Evolutionary conservation across 2,113 vertebrate species (phyloP).

Genomic region (Gasterosteus nipponicus): DNA sequence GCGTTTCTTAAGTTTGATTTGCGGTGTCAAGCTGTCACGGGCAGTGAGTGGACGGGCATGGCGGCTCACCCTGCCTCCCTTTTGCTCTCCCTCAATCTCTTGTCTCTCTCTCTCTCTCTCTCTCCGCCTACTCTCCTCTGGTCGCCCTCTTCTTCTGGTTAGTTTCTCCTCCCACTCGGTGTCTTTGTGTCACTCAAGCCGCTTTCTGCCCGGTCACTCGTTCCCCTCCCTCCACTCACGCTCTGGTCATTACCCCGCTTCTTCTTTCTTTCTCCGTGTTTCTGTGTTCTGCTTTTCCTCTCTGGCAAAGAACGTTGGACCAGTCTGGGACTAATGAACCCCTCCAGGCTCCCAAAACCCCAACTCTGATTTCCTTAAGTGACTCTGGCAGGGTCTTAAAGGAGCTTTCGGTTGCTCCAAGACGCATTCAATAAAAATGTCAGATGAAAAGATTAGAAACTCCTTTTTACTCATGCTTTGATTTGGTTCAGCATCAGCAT

Average conservation of each 20-base stretch:
- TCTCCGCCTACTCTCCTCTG: constrained; percentile 34
- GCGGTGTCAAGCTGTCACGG: constrained; percentile 69
- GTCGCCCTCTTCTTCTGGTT: constrained; percentile 31
- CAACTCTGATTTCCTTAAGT: constrained; percentile 79
- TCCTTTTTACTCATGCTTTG: constrained; percentile 63
- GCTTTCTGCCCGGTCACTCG: constrained; percentile 46
- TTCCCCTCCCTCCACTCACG: neutral
- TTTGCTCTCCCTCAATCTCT: constrained; percentile 53
- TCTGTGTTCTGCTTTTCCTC: constrained; percentile 64
- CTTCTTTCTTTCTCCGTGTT: constrained; percentile 36
- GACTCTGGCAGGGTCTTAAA: constrained; percentile 78
- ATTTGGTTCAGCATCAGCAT: constrained; percentile 53
- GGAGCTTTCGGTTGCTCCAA: constrained; percentile 55
- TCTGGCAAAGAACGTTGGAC: constrained; percentile 71
- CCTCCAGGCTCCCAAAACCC: constrained; percentile 75
- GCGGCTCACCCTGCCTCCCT: constrained; percentile 44
- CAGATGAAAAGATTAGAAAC: constrained; percentile 77
- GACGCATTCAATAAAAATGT: constrained; percentile 80
- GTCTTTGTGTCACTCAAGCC: constrained; percentile 38
- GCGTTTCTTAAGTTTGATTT: constrained; percentile 72
- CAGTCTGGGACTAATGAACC: constrained; percentile 80
- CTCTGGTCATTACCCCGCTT: constrained; percentile 48
- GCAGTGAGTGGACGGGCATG: constrained; percentile 50
- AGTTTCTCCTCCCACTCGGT: constrained; percentile 56
- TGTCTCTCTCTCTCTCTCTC: constrained; percentile 38